Evolutionary conservation across 53 echinoderm and acorn worm genomes (phyloP), one percentile per base, ranked within the genome.

Genomic region (Hippasteria phrygiana): DNA sequence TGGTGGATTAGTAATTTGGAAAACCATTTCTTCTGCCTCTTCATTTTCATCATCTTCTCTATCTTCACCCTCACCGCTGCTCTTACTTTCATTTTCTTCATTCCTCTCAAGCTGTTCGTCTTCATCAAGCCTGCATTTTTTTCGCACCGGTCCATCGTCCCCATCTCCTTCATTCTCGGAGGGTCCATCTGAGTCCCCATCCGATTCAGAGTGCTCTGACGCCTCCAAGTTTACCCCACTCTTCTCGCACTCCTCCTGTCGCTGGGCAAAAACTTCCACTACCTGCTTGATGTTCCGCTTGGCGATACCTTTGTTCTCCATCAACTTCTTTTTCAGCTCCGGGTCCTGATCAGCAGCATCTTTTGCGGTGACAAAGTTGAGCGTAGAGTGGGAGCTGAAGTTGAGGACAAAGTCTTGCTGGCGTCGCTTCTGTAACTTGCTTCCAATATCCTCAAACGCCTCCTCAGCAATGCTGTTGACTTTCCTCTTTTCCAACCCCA

Each of bases 361-460:
- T 14, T 70, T 80, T 4, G 83, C 91, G 0, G 18, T 71, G 18
- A 77, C 43, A 46, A 93, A 93, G 47, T 89, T 63, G 2, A 89
- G 32, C 22, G 92, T 80, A 2, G 93, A 83, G 43, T 93, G 87
- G 6, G 91, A 87, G 2, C 98, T 94, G 77, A 94, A 87, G 67
- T 95, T 95, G 51, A 67, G 88, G 8, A 91, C 51, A 29, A 80
- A 89, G 75, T 98, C 98, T 16, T 89, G 82, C 29, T 89, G 90
- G 54, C 98, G 87, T n/a, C 94, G 80, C 45, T 75, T 81, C 86
- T 94, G 92, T 45, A 97, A 43, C 63, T 78, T 74, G 1, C 91
- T 73, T 0, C 95, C 98, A 10, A 95, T 74, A 81, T 92, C 94
- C 75, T 92, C 91, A 43, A 98, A 98, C 3, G 92, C 84, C 42